These are phyloP conservation scores for Paragorgia papillata DNA, from an alignment of 92 coral and sea anemone genomes.

Conservation along the genomic window DNA sequence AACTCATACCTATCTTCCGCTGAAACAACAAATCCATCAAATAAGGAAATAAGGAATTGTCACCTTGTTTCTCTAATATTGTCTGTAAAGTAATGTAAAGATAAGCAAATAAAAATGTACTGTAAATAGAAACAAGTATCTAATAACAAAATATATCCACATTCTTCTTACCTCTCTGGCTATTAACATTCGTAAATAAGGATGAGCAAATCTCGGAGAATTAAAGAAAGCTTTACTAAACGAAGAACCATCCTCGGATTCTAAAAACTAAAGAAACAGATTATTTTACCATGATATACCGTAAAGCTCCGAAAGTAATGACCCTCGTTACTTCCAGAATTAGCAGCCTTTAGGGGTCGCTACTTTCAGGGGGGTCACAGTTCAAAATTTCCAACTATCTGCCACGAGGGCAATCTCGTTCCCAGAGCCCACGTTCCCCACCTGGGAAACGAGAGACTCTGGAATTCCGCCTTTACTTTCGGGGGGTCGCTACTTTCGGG, in stretches of 20 bases:
- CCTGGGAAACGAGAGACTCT: too few species aligned
- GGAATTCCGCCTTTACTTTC: too few species aligned
- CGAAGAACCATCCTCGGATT: constrained; percentile 47
- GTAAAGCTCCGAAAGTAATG: too few species aligned
- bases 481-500: too few species aligned
- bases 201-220: constrained; percentile 71
- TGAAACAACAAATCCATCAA: constrained; percentile 15
- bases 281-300: not conserved
- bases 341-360: too few species aligned
- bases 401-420: too few species aligned
- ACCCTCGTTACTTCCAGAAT: too few species aligned
- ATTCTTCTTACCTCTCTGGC: constrained; percentile 78
- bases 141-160: not conserved
- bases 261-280: constrained; percentile 53
- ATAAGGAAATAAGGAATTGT: constrained; percentile 16
- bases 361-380: too few species aligned
- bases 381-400: too few species aligned
- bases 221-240: constrained; percentile 55
- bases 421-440: too few species aligned
- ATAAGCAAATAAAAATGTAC: not conserved
- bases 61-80: constrained; percentile 37
- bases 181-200: constrained; percentile 72
- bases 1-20: not conserved
- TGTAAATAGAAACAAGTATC: not conserved
- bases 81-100: constrained; percentile 2